These are phyloP conservation scores for Tortricodes alternella DNA, from an alignment of 2,888 invertebrate genomes.

Conservation along the genomic window DNA sequence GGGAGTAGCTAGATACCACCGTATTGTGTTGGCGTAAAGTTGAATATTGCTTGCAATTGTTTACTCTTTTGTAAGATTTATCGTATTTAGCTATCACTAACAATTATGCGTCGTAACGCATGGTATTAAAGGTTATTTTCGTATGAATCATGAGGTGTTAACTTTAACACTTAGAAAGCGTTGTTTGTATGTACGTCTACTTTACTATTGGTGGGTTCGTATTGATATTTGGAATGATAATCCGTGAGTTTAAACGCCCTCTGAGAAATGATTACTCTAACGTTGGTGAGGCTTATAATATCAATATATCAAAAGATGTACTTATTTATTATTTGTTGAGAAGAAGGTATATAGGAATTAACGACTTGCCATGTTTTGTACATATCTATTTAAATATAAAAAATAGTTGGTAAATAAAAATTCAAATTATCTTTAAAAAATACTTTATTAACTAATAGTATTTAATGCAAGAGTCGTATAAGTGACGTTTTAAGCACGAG, in stretches of 20 bases:
- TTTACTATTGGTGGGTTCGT: constrained; percentile 62
- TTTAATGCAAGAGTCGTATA: too few species aligned
- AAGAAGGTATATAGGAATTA: too few species aligned
- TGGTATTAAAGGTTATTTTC: constrained; percentile 34
- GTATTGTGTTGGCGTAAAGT: constrained; percentile 26
- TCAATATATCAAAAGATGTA: too few species aligned
- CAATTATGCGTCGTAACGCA: constrained; percentile 30
- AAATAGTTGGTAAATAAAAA: too few species aligned
- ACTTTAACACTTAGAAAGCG: constrained; percentile 71
- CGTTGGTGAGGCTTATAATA: too few species aligned
- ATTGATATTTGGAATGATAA: constrained; percentile 36
- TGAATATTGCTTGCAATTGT: constrained; percentile 36
- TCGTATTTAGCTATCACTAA: constrained; percentile 40
- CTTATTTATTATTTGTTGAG: too few species aligned
- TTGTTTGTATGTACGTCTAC: constrained; percentile 52
- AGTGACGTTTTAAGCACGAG: too few species aligned
- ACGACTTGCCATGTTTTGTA: too few species aligned
- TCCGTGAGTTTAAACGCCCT: constrained; percentile 3
- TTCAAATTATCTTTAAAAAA: too few species aligned
- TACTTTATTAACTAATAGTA: too few species aligned
- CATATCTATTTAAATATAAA: too few species aligned
- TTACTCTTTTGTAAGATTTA: constrained; percentile 29
- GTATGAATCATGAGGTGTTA: constrained; percentile 56
- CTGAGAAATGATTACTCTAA: too few species aligned
- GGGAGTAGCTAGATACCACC: constrained; percentile 30